Evolutionary conservation across 2,888 invertebrate genomes (phyloP).

Genomic region (Uloborus plumipes): DNA sequence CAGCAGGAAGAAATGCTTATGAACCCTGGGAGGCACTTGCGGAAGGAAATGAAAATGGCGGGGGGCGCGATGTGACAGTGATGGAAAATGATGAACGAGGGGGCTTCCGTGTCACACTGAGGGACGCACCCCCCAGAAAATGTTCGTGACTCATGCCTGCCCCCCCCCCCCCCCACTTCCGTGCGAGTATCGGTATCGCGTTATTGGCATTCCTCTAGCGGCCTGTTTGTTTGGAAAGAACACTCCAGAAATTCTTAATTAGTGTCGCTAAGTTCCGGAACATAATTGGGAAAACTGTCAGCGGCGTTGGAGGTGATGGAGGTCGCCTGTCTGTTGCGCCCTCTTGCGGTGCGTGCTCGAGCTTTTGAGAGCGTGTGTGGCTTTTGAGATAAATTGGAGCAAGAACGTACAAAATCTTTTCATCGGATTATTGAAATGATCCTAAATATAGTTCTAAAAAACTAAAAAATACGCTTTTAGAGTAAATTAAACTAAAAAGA

Average conservation of each 20-base stretch:
- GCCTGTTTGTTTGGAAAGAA: slow-evolving; percentile 4
- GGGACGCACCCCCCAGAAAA: neutral
- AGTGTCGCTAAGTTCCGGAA: slow-evolving; percentile 5
- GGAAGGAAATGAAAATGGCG: neutral
- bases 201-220: neutral
- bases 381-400: no score
- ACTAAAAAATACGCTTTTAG: no score
- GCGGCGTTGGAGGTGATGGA: no score
- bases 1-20: neutral
- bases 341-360: no score
- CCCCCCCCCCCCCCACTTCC: neutral
- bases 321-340: no score
- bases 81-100: slow-evolving; percentile 7
- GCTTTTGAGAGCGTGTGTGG: no score
- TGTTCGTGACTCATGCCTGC: slow-evolving; percentile 7
- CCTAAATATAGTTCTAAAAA: no score
- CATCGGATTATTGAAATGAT: no score
- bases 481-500: no score
- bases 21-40: neutral
- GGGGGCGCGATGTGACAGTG: slow-evolving; percentile 5
- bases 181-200: neutral
- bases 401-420: no score
- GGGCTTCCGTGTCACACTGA: neutral
- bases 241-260: neutral
- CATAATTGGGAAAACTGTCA: no score